Evolutionary conservation across 2,113 vertebrate genomes (phyloP), one percentile per base, ranked within the genome.

Genomic region (Bungarus multicinctus): DNA sequence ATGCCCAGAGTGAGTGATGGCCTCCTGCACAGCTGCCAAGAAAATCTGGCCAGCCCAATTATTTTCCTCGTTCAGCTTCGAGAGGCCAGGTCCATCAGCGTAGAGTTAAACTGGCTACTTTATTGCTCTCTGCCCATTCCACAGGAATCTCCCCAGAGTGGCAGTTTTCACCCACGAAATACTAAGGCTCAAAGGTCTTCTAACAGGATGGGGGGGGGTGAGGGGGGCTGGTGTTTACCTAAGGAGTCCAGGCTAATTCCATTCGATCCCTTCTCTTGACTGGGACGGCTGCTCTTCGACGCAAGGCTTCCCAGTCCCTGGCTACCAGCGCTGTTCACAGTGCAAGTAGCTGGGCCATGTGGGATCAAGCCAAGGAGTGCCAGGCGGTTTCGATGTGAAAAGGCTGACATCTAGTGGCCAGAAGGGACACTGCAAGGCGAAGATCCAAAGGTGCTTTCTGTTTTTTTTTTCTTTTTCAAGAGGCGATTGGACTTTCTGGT

Each of bases 391-490:
- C 6, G 87, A 74, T 0, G 91, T 93, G 90, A 69, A 92, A n/a
- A 94, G 95, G 8, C 96, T 97, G 97, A 97, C 97, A 96, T 94
- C 97, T 95, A 95, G 96, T 91, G 96, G 97, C 94, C 94, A 93
- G 89, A 91, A 64, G 91, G 30, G 93, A 95, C 92, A 95, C 0
- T 95, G 95, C 96, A 93, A 89, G 47, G 30, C 58, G 89, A 88
- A 45, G n/a, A 18, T 23, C 23, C 23, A 58, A 58, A 58, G 23
- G 57, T 58, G 57, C 7, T 58, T 58, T 58, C 10, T 58, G n/a
- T 58, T 58, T 25, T 58, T 25, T 10, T 58, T 25, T 58, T 1
- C 7, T 47, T 47, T 6, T 25, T 2, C 47, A 58, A 58, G 23
- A 25, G 23, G 23, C 55, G 2, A 2, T 6, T 57, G 55, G 22